Percentiles rank a stretch among this genome's conserved stretches.
Conservation (phyloP, 2,888 invertebrate genomes). For the Trissonchulus sp. region DNA sequence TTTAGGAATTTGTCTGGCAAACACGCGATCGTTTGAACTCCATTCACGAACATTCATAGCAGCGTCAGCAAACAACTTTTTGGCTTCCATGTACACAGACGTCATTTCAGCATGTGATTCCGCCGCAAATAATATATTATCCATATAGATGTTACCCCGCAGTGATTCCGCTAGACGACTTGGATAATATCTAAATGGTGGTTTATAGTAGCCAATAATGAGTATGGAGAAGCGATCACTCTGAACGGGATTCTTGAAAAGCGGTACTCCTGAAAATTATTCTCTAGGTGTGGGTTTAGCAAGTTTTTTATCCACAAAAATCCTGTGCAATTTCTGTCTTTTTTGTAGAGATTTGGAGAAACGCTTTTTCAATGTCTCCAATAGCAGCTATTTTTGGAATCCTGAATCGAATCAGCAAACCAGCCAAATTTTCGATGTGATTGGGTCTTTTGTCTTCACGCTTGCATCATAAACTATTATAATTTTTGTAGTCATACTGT, state of each 20-base stretch:
- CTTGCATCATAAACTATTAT: neutral
- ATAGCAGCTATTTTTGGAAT: neutral
- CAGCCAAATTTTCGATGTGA: neutral
- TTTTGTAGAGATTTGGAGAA: slow-evolving; percentile 30
- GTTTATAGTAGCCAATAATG: slow-evolving; percentile 34
- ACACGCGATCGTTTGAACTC: neutral
- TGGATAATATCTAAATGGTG: slow-evolving; percentile 20
- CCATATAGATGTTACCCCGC: neutral
- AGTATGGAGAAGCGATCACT: slow-evolving; percentile 32
- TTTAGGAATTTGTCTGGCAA: neutral
- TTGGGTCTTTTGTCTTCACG: neutral
- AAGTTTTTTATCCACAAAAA: neutral
- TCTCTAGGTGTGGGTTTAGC: neutral
- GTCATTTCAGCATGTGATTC: neutral
- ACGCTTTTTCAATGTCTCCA: slow-evolving; percentile 39
- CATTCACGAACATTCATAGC: neutral
- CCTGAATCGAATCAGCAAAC: neutral
- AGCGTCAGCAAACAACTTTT: neutral
- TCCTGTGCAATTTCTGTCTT: slow-evolving; percentile 32
- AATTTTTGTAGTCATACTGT: neutral
- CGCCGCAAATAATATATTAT: neutral
- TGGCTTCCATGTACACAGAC: neutral
- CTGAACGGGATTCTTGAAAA: slow-evolving; percentile 39
- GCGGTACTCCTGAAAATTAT: slow-evolving; percentile 35
- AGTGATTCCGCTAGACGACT: neutral